Percentiles rank a stretch among this genome's conserved stretches.
phyloP scores from a whole-genome alignment of 2,888 invertebrate species.

The Bombylius discolor region DNA sequence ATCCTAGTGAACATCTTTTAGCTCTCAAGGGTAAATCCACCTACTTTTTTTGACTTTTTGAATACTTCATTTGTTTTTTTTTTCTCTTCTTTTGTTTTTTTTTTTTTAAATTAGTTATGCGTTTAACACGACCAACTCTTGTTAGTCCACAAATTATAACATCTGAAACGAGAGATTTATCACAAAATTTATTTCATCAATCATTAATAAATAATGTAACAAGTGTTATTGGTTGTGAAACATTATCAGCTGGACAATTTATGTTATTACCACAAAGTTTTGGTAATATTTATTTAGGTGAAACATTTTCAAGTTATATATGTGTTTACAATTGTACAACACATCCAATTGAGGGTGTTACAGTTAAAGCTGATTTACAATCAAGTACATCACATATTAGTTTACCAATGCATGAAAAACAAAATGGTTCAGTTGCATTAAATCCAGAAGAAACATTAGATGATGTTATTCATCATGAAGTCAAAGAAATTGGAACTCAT shows the following conservation, averaged over 20 bases:
- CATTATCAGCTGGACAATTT: constrained; percentile 71
- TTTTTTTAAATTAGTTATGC: constrained; percentile 55
- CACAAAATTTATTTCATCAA: constrained; percentile 65
- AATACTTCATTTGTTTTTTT: too few relatives aligned
- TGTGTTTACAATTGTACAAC: constrained; percentile 93
- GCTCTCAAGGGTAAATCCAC: too few relatives aligned
- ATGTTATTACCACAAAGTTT: constrained; percentile 91
- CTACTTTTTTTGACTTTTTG: too few relatives aligned
- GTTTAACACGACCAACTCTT: constrained; percentile 82
- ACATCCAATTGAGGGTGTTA: constrained; percentile 45
- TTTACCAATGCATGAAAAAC: constrained; percentile 59
- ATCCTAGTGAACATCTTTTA: too few relatives aligned
- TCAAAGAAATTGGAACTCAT: constrained; percentile 97
- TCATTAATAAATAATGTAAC: constrained; percentile 72
- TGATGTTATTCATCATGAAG: constrained; percentile 95
- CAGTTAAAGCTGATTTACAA: constrained; percentile 74
- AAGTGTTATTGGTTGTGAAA: constrained; percentile 68
- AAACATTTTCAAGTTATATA: constrained; percentile 95
- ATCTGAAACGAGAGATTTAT: constrained; percentile 73
- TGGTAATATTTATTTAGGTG: constrained; percentile 94
- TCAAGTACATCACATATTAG: constrained; percentile 80
- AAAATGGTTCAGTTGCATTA: constrained; percentile 44
- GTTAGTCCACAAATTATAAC: constrained; percentile 69
- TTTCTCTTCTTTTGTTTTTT: too few relatives aligned
- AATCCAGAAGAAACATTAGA: constrained; percentile 77